Evolutionary conservation across 1,140 invertebrate genomes (phyloP).

Genomic region (Drosophila auraria): DNA sequence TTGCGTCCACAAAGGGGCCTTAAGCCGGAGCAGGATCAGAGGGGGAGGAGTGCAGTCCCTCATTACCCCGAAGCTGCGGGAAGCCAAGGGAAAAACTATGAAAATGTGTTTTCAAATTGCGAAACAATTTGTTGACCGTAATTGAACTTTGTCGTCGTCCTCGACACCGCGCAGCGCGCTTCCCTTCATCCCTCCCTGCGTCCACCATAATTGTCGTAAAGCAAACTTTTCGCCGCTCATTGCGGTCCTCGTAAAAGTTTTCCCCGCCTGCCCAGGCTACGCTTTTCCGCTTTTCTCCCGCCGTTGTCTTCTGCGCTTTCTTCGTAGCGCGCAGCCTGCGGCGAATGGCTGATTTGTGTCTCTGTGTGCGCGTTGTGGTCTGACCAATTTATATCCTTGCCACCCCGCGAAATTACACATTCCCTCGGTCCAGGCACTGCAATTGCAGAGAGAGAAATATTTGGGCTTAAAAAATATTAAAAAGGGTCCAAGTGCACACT

Average conservation of each 20-base stretch:
- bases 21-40: neutral
- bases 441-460: conserved; percentile 21
- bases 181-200: conserved; percentile 1
- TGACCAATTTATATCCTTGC: conserved; percentile 43
- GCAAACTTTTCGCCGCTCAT: conserved; percentile 65
- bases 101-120: conserved; percentile 81
- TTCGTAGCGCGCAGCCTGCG: conserved; percentile 62
- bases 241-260: conserved; percentile 55
- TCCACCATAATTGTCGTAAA: conserved; percentile 51
- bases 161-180: neutral
- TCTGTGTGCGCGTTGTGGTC: conserved; percentile 28
- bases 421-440: conserved; percentile 24
- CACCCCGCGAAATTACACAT: neutral
- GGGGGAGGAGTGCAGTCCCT: conserved; percentile 2
- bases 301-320: conserved; percentile 11
- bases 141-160: conserved; percentile 75
- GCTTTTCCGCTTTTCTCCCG: conserved; percentile 9
- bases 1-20: conserved; percentile 25
- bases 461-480: neutral
- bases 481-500: too few species aligned
- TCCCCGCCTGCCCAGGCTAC: conserved; percentile 5
- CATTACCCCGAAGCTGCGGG: conserved; percentile 16
- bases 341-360: conserved; percentile 54
- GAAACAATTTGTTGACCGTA: conserved; percentile 83
- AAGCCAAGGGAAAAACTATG: conserved; percentile 64